Evolutionary conservation across 1,140 invertebrate genomes (phyloP).

Genomic region (Drosophila sp.): DNA sequence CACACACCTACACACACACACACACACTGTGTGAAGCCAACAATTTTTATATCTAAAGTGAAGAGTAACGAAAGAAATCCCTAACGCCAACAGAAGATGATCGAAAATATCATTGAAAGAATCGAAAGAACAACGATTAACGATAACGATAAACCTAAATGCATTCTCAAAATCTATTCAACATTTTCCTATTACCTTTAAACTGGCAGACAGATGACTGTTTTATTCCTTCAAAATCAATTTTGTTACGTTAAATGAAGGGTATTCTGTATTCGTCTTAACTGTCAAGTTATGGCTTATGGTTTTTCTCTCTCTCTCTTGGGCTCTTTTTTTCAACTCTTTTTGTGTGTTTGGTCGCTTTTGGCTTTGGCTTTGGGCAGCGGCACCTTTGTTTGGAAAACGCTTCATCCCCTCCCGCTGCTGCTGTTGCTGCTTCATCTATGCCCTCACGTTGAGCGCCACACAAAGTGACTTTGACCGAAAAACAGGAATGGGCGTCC

Average conservation of each 20-base stretch:
- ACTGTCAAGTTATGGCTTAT: background rate
- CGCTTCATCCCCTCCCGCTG: conserved; percentile 22
- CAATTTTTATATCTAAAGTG: background rate
- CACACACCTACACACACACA: background rate
- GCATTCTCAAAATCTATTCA: too few relatives aligned
- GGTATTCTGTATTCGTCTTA: background rate
- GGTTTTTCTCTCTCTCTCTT: conserved; percentile 19
- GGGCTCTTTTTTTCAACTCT: conserved; percentile 27
- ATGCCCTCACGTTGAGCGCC: conserved; percentile 28
- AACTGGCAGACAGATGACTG: too few relatives aligned
- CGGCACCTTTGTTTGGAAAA: conserved; percentile 65
- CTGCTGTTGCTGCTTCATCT: background rate
- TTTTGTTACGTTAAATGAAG: too few relatives aligned
- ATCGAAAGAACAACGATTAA: too few relatives aligned
- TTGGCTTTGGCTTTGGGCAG: conserved; percentile 49
- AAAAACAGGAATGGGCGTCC: conserved; percentile 25
- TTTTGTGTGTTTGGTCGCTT: conserved; percentile 23
- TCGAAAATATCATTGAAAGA: too few relatives aligned
- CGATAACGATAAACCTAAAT: too few relatives aligned
- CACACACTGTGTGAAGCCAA: background rate
- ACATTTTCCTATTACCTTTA: too few relatives aligned
- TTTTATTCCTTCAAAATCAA: too few relatives aligned
- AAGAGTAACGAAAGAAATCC: too few relatives aligned
- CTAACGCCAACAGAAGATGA: too few relatives aligned
- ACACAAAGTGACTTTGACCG: conserved; percentile 51